Conservation (phyloP, 2,888 invertebrate genomes). For the Graphium colonna region DNA sequence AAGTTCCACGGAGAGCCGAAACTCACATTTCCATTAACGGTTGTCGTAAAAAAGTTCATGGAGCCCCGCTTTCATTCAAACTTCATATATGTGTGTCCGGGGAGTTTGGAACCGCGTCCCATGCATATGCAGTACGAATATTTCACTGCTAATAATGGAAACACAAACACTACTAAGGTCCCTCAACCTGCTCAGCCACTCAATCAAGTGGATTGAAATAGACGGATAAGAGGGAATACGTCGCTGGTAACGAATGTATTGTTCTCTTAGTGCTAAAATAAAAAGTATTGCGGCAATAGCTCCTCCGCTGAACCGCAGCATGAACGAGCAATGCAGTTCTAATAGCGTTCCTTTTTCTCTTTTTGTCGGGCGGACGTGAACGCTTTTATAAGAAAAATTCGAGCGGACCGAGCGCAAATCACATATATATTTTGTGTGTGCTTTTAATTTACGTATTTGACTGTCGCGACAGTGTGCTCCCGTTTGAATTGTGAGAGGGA, state of each 20-base stretch:
- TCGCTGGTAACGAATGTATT: constrained; percentile 67
- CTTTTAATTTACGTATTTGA: constrained; percentile 27
- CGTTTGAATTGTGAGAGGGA: neutral
- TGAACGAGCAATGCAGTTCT: constrained; percentile 67
- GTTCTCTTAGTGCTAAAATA: constrained; percentile 64
- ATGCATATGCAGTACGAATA: constrained; percentile 33
- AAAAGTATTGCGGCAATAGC: constrained; percentile 57
- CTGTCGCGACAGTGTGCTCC: constrained; percentile 8
- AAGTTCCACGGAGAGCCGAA: neutral
- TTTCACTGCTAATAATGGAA: constrained; percentile 28
- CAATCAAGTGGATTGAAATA: constrained; percentile 60
- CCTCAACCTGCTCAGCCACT: constrained; percentile 47
- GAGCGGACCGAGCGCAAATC: constrained; percentile 31
- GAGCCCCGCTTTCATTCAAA: constrained; percentile 46
- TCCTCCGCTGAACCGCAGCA: constrained; percentile 56
- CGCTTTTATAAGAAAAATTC: constrained; percentile 50
- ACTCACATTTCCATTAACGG: constrained; percentile 52
- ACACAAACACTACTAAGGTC: constrained; percentile 27
- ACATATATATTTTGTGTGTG: constrained; percentile 28
- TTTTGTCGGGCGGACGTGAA: constrained; percentile 39
- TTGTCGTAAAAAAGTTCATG: constrained; percentile 46
- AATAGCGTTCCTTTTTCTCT: constrained; percentile 60
- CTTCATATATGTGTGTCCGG: constrained; percentile 35
- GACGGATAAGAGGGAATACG: constrained; percentile 45
- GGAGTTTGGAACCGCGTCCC: constrained; percentile 39